Conservation (phyloP, 1,140 invertebrate genomes). For the Oedothorax gibbosus region DNA sequence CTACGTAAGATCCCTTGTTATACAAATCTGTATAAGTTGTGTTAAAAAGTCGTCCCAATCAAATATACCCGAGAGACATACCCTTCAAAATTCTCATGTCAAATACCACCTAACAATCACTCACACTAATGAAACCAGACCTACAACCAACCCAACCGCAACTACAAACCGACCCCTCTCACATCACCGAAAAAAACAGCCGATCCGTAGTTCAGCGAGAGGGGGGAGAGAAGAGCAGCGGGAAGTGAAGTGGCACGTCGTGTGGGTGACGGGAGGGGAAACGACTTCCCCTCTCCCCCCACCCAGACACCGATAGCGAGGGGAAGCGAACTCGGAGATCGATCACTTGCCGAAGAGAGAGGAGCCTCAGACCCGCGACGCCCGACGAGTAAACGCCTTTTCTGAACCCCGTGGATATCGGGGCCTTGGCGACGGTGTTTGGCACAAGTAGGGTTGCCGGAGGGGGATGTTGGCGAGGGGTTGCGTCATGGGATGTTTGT, state of each 20-base stretch:
- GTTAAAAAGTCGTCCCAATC: too few species aligned
- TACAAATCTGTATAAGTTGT: too few species aligned
- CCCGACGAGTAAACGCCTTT: slow-evolving; percentile 50
- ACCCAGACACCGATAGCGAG: slow-evolving; percentile 55
- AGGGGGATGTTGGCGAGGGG: not conserved
- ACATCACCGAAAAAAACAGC: slow-evolving; percentile 17
- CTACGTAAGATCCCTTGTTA: too few species aligned
- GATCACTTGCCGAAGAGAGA: slow-evolving; percentile 39
- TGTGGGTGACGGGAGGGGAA: slow-evolving; percentile 40
- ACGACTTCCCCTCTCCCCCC: not conserved
- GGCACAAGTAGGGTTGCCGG: not conserved
- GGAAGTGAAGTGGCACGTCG: slow-evolving; percentile 52
- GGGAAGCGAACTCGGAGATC: slow-evolving; percentile 39
- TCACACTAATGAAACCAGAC: not conserved
- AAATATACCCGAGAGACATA: too few species aligned
- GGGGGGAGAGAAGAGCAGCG: slow-evolving; percentile 14
- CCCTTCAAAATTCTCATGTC: too few species aligned
- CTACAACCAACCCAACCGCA: slow-evolving; percentile 1
- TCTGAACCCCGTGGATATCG: slow-evolving; percentile 17
- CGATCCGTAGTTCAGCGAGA: slow-evolving; percentile 17
- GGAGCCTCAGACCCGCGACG: slow-evolving; percentile 41
- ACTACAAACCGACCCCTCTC: not conserved
- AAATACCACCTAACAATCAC: too few species aligned
- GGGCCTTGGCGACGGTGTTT: slow-evolving; percentile 20
- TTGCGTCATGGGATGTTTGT: not conserved